Evolutionary conservation across 2,888 invertebrate genomes (phyloP), one percentile per base, ranked within the genome.

Genomic region (Cinara cedri): DNA sequence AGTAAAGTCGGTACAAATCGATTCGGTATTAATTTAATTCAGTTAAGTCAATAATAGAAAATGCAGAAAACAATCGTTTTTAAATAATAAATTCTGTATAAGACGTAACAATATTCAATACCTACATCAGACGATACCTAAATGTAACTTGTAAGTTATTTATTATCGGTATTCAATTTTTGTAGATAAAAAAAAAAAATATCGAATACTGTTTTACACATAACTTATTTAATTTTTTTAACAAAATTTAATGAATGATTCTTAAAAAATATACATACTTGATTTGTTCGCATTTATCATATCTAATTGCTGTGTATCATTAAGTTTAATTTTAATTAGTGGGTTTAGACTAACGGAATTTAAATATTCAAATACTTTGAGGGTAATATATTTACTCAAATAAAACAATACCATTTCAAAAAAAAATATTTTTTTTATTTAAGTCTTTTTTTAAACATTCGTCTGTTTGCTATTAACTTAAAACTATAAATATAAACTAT

Each of bases 201-300:
- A 42, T 42, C 1, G 1, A 63, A 16, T 49, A 24, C 46, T 10
- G 26, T 16, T 24, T 49, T 49, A 1, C 16, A 16, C 16, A 71
- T 55, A 71, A 24, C 42, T 19, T 44, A 54, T 49, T 24, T 11
- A 16, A 14, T 70, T 70, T 54, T 70, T 54, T 70, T 60, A 1
- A 44, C 13, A 14, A 19, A 46, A 44, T 26, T 60, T 72, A 44
- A 71, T 44, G 55, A 57, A 16, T 71, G 2, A 24, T 26, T 13
- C n/a, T 68, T 4, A 57, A 11, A 11, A 57, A 71, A n/a, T 55
- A 72, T 55, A 1, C 46, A 24, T 14, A 60, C 60, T 60, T 24
- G 46, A 72, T 72, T 72, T 54, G 54, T 70, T 21, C 19, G 16
- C 34, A 34, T 42, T 70, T 55, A 70, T 70, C 70, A 16, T 70